phyloP scores from a whole-genome alignment of 30 jellyfish, hydroid and myxozoan species.

The Cassiopea andromeda region DNA sequence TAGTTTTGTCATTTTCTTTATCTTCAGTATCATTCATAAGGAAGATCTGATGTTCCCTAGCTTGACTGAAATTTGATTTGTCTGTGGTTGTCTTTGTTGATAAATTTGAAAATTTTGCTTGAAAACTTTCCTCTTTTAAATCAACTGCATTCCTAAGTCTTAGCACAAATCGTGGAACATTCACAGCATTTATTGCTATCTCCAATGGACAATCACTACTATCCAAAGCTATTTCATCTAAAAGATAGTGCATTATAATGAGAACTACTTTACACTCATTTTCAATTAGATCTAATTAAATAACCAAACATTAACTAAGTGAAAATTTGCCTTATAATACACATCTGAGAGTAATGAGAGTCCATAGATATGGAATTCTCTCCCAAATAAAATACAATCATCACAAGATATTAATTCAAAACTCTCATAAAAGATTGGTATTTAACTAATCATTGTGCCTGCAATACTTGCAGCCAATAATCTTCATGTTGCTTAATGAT shows the following conservation, averaged over 20 bases:
- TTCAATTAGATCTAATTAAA: too few relatives aligned
- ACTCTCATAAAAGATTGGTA: too few relatives aligned
- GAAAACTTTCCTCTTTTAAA: background rate
- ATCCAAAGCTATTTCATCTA: conserved; percentile 81
- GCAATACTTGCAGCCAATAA: too few relatives aligned
- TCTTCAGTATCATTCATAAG: background rate
- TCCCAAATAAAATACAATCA: too few relatives aligned
- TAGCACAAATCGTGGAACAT: conserved; percentile 89
- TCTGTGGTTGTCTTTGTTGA: conserved; percentile 10
- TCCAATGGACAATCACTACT: conserved; percentile 88
- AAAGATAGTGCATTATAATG: conserved; percentile 1
- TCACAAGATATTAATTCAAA: too few relatives aligned
- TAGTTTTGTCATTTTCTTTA: background rate
- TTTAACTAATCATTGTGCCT: too few relatives aligned
- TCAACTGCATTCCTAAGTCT: conserved; percentile 36
- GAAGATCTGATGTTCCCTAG: background rate
- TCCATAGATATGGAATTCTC: too few relatives aligned
- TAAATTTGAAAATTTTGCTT: background rate
- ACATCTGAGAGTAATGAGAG: too few relatives aligned
- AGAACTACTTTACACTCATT: too few relatives aligned
- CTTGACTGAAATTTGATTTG: background rate
- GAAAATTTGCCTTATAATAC: too few relatives aligned
- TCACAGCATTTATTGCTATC: conserved; percentile 88
- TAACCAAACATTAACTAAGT: too few relatives aligned
- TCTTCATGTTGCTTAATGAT: too few relatives aligned